Evolutionary conservation across 2,113 vertebrate species (phyloP).

Genomic region (Macquaria ambigua): DNA sequence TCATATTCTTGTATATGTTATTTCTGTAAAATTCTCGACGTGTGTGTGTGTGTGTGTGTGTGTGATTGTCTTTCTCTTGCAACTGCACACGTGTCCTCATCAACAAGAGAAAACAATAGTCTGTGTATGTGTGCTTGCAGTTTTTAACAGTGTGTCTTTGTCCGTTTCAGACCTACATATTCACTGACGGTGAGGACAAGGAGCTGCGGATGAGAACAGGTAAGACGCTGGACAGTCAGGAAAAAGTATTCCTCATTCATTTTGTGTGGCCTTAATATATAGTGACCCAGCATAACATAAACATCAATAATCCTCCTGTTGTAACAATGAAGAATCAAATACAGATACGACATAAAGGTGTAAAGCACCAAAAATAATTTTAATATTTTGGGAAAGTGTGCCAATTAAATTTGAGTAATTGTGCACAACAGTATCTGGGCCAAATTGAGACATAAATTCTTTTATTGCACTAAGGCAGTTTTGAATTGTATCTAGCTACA

Average conservation of each 20-base stretch:
- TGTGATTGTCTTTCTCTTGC: neutral
- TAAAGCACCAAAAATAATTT: neutral
- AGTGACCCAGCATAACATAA: neutral
- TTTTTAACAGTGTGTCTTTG: conserved; percentile 12
- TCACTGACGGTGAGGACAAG: conserved; percentile 94
- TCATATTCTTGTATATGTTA: neutral
- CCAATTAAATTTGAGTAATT: neutral
- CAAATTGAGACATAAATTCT: neutral
- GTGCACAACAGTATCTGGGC: neutral
- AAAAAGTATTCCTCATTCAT: neutral
- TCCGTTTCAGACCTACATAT: conserved; percentile 92
- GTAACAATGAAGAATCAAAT: neutral
- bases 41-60: neutral
- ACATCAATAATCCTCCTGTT: neutral
- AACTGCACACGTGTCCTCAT: neutral
- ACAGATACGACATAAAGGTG: neutral
- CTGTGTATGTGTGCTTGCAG: neutral
- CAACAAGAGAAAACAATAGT: neutral
- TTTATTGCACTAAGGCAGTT: neutral
- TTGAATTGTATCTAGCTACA: neutral
- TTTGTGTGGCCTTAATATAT: neutral
- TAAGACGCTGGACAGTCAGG: conserved; percentile 61
- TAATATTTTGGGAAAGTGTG: neutral
- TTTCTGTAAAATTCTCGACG: neutral
- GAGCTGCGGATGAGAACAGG: conserved; percentile 88